Conservation (phyloP, 2,113 vertebrate genomes). For the Oryzias celebensis region DNA sequence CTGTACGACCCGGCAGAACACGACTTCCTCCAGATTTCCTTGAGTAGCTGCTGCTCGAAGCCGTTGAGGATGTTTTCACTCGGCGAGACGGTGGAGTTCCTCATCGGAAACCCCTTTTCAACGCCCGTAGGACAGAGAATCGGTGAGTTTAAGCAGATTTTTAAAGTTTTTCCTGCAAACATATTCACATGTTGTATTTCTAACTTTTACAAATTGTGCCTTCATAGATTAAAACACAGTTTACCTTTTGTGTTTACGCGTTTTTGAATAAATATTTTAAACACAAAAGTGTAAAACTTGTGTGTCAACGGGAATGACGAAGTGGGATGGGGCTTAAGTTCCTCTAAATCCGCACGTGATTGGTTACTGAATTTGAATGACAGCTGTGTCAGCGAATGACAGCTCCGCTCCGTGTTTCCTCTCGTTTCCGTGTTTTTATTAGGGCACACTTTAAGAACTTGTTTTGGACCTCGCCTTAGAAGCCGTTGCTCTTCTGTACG, state of each 20-base stretch:
- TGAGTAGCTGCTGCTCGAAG: too few species aligned
- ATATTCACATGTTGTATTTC: background rate
- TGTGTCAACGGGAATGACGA: slow-evolving; percentile 1
- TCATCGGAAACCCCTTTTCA: slow-evolving; percentile 87
- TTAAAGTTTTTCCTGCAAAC: background rate
- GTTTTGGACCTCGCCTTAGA: background rate
- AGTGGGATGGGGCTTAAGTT: slow-evolving; percentile 10
- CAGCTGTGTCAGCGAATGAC: slow-evolving; percentile 10
- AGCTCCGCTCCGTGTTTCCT: background rate
- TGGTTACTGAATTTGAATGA: slow-evolving; percentile 20
- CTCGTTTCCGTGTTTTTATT: slow-evolving; percentile 36
- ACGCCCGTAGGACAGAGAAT: slow-evolving; percentile 91
- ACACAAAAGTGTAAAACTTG: slow-evolving; percentile 19
- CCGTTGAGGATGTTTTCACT: slow-evolving; percentile 61
- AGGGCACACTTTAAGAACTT: background rate
- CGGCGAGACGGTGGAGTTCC: slow-evolving; percentile 84
- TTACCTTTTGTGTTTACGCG: background rate
- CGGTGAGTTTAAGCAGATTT: slow-evolving; percentile 75
- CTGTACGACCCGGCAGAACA: too few species aligned
- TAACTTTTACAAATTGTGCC: background rate
- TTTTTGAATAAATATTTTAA: background rate
- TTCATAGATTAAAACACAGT: accelerated
- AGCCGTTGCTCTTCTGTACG: too few species aligned
- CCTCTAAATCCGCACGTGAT: slow-evolving; percentile 10
- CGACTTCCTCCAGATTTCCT: background rate